These are phyloP conservation scores for Gnatocerus cornutus DNA, from an alignment of 2,888 invertebrate genomes.

Conservation along the genomic window DNA sequence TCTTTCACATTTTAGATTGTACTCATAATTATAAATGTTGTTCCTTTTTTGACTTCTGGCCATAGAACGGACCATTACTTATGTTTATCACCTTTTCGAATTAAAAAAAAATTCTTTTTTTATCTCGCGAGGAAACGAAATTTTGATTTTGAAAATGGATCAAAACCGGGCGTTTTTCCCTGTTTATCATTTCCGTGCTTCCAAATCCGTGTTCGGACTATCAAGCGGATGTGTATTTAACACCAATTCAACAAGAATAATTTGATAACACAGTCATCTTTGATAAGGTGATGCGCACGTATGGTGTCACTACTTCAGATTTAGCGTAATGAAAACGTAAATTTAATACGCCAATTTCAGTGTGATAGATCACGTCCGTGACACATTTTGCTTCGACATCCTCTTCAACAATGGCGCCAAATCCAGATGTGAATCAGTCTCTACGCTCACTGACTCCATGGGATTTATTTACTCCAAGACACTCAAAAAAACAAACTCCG, in stretches of 20 bases:
- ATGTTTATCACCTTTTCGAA: no score
- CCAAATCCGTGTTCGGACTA: no score
- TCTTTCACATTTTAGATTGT: no score
- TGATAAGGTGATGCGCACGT: background rate
- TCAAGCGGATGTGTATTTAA: conserved; percentile 7
- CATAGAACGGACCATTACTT: no score
- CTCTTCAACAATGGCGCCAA: conserved; percentile 29
- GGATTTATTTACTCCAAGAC: conserved; percentile 39
- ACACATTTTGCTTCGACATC: conserved; percentile 18
- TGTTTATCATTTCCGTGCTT: no score
- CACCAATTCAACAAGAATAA: background rate
- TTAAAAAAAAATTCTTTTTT: no score
- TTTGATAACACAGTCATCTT: no score
- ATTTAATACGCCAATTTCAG: conserved; percentile 2
- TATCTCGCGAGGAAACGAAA: no score
- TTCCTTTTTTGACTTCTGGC: no score
- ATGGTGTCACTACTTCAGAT: background rate
- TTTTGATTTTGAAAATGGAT: no score
- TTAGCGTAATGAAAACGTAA: background rate
- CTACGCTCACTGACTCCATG: conserved; percentile 28
- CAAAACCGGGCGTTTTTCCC: no score
- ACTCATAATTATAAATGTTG: no score
- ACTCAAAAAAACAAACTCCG: conserved; percentile 25
- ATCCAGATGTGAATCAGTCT: conserved; percentile 32
- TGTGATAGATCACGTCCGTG: conserved; percentile 3